Evolutionary conservation across 2,888 invertebrate genomes (phyloP), one percentile per base, ranked within the genome.

Genomic region (Drosophila multiciliata): DNA sequence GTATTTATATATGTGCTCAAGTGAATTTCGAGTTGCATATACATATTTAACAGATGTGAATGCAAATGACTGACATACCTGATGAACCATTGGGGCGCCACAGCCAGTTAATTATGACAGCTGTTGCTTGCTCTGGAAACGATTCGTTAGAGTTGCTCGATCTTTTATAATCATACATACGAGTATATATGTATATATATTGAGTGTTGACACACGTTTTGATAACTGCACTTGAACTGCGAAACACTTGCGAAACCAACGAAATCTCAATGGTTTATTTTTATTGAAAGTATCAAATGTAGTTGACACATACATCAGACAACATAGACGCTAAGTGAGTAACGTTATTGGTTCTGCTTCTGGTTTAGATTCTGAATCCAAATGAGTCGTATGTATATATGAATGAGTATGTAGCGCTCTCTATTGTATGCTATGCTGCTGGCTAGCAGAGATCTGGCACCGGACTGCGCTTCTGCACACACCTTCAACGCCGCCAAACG

Each of bases 401-500:
- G 35, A 55, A 33, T 58, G 17, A 12, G 20, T 45, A 4, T 23
- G 57, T 32, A 59, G 71, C 52, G 70, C 69, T 71, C 70, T 69
- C 48, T 70, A 23, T 40, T 33, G 70, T 70, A 57, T 69, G 65
- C 59, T 57, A 58, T 61, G 66, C 59, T 67, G 66, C 62, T 67
- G 75, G 61, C 71, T 52, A 73, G 66, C 68, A 52, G 75, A 71
- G 78, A 69, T 58, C 83, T 53, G 83, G 74, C 83, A 80, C 84
- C 84, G 84, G 76, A 80, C 73, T 84, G 83, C 76, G 60, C 85
- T 87, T 89, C 86, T 87, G 91, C 91, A 90, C 84, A 86, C 89
- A 87, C 87, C 87, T 87, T 89, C 91, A 90, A 90, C 91, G 91
- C 91, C 92, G 92, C 92, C 93, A 91, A 93, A 91, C 92, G 92